Conservation (phyloP, 2,888 invertebrate genomes). For the Sarcophaga carnaria region DNA sequence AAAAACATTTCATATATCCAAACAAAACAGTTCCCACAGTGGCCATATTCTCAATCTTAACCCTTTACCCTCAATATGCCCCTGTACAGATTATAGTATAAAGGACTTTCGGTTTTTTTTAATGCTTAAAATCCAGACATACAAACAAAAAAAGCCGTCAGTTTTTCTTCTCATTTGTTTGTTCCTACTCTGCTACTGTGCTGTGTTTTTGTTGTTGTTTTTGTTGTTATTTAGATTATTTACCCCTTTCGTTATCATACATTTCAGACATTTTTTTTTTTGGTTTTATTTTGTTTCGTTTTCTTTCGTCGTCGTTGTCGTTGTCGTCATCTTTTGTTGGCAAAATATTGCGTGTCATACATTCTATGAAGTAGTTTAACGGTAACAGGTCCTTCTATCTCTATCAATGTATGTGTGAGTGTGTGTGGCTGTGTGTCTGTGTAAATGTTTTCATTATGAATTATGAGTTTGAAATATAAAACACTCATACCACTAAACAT, state of each 20-base stretch:
- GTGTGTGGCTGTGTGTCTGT: neutral
- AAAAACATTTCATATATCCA: no score
- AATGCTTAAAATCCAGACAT: conserved; percentile 26
- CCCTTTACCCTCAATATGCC: neutral
- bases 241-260: conserved; percentile 50
- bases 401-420: neutral
- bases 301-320: neutral
- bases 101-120: conserved; percentile 24
- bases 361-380: conserved; percentile 19
- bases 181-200: neutral
- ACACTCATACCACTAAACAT: conserved; percentile 13
- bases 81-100: conserved; percentile 5
- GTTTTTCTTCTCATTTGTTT: conserved; percentile 39
- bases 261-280: conserved; percentile 20
- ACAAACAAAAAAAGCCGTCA: conserved; percentile 5
- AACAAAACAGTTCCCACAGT: no score
- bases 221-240: conserved; percentile 56
- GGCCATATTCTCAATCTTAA: neutral
- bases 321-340: conserved; percentile 11
- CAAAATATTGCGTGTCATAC: conserved; percentile 56
- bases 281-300: neutral
- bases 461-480: conserved; percentile 47
- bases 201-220: neutral
- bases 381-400: conserved; percentile 3
- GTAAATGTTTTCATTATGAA: conserved; percentile 29